Base-by-base conservation (phyloP, 2,888 invertebrate genomes). In the Chymomyza fuscimana region DNA sequence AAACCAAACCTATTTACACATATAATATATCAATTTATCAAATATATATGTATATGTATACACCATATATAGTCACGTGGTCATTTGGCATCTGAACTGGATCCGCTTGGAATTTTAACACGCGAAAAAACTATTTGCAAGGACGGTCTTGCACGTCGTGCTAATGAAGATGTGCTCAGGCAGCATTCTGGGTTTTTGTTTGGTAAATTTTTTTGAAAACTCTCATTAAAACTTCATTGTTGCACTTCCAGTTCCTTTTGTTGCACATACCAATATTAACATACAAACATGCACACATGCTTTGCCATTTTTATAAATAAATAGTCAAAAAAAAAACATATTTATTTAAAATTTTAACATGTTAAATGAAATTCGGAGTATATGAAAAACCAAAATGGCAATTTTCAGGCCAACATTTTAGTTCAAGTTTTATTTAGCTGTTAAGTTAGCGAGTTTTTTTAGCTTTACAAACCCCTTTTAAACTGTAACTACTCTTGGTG, bases 51-150 rank as follows among this genome's bases (percentile, higher is more conserved):
- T 56, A 32, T 62, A 62, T 40, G 25, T 40, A 67, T 81, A 74
- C 68, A 71, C 76, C 72, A 74, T 74, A 78, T 78, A 87, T 94
- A 97, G 96, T 93, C 94, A 78, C 95, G 97, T 78, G 97, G 97
- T 70, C 97, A 97, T 92, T 94, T 96, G 87, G 94, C 96, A 82
- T 96, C 97, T 59, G 95, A 95, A 89, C 93, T 95, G 78, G 97
- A 97, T 92, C 97, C 97, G 5, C 93, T 97, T 77, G 94, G 94
- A 79, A 94, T 97, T 82, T 90, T 92, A 81, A 88, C 89, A 70
- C 87, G 86, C 83, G 91, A 90, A 87, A 89, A 89, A 78, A 90
- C 88, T 74, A 85, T 90, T 87, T 88, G 90, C 89, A 89, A 90
- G 87, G 92, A 91, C 89, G 92, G 92, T 78, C 89, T 90, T 77